These are phyloP conservation scores for Apeira syringaria DNA, from an alignment of 2,888 invertebrate genomes.

Conservation along the genomic window DNA sequence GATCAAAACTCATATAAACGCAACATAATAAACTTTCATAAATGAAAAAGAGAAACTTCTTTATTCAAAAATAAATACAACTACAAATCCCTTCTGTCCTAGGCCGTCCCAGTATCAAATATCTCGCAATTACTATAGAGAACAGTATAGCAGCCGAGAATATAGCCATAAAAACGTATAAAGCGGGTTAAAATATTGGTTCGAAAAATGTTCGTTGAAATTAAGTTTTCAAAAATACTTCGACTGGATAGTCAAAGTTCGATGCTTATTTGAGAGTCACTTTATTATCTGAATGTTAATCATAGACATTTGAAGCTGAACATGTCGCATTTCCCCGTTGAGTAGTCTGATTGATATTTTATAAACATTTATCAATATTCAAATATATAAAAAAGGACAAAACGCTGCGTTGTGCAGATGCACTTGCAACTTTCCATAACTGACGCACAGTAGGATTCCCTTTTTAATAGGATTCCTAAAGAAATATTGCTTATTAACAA, in stretches of 20 bases:
- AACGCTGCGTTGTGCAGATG: no score
- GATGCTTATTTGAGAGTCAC: conserved; percentile 20
- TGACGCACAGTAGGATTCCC: no score
- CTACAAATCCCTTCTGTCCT: conserved; percentile 27
- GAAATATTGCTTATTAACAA: no score
- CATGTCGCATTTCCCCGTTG: no score
- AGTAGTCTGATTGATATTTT: no score
- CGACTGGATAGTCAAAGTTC: conserved; percentile 27
- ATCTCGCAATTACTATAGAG: conserved; percentile 20
- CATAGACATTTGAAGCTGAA: conserved; percentile 5
- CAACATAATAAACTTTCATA: no score
- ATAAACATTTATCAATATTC: no score
- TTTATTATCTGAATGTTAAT: conserved; percentile 20
- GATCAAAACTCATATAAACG: no score
- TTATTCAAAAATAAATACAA: conserved; percentile 69
- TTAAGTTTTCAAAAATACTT: conserved; percentile 38
- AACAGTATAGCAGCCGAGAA: conserved; percentile 24
- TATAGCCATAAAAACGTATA: conserved; percentile 51
- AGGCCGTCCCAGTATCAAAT: conserved; percentile 11
- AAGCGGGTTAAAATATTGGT: conserved; percentile 43
- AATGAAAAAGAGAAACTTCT: no score
- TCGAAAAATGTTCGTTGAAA: conserved; percentile 37
- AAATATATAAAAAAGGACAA: no score
- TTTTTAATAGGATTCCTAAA: no score
- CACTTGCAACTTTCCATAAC: no score